Conservation (phyloP, 2,797 vertebrate species). For the Nasua narica region DNA sequence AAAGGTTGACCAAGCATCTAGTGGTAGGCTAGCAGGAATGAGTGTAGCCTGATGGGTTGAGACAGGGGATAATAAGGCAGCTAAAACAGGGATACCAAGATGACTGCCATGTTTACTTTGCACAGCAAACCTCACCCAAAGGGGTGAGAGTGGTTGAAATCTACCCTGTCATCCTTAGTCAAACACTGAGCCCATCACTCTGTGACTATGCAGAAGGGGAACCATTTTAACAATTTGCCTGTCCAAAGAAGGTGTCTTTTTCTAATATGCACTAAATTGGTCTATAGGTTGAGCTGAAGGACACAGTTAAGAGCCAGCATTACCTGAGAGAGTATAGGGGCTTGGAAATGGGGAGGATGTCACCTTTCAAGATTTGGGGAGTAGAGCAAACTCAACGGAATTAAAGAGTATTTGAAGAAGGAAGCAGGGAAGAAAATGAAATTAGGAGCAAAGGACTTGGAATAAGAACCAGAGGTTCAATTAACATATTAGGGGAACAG, state of each 20-base stretch:
- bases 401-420: neutral
- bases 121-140: fast-evolving
- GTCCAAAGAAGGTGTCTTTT: fast-evolving
- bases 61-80: fast-evolving
- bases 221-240: neutral
- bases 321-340: too few species aligned
- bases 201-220: neutral
- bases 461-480: too few species aligned
- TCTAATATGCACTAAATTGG: neutral
- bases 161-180: fast-evolving
- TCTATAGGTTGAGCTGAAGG: neutral
- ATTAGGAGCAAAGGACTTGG: neutral
- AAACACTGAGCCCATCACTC: neutral
- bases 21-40: fast-evolving
- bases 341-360: fast-evolving
- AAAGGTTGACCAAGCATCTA: fast-evolving
- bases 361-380: fast-evolving
- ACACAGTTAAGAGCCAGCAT: neutral
- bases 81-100: fast-evolving
- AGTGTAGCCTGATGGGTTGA: fast-evolving
- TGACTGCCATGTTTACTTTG: fast-evolving
- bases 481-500: neutral
- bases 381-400: neutral
- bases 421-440: neutral
- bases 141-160: fast-evolving